A percentile compares a stretch with the other conserved stretches of the same genome.
Evolutionary conservation across 2,888 invertebrate genomes (phyloP).

Genomic region (Dasysyrphus albostriatus): DNA sequence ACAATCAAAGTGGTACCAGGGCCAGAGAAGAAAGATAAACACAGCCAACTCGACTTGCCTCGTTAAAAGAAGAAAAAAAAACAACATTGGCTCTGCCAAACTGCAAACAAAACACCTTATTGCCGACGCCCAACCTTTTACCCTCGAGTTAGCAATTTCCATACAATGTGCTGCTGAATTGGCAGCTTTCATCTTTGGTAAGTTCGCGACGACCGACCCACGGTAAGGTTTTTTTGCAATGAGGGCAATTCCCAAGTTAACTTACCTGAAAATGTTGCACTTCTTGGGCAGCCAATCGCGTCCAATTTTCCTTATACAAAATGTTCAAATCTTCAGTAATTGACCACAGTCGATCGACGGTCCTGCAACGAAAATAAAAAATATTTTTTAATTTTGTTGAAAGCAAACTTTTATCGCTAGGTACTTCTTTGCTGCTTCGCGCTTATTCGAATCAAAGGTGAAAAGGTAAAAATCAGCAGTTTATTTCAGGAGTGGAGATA

Average conservation of each 20-base stretch:
- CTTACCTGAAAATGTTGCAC: slow-evolving; percentile 92
- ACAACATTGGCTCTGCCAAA: slow-evolving; percentile 54
- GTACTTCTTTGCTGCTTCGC: slow-evolving; percentile 16
- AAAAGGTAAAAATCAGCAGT: slow-evolving; percentile 1
- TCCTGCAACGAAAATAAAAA: slow-evolving; percentile 82
- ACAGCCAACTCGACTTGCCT: slow-evolving; percentile 41
- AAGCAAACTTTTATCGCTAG: slow-evolving; percentile 60
- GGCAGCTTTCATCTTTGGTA: slow-evolving; percentile 37
- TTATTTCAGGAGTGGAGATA: background rate
- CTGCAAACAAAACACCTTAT: slow-evolving; percentile 50
- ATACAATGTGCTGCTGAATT: slow-evolving; percentile 64
- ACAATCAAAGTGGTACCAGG: slow-evolving; percentile 41
- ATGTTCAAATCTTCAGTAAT: slow-evolving; percentile 95
- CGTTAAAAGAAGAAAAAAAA: slow-evolving; percentile 59
- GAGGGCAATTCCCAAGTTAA: slow-evolving; percentile 60
- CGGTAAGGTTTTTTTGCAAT: slow-evolving; percentile 22
- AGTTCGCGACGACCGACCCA: background rate
- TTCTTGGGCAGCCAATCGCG: slow-evolving; percentile 92
- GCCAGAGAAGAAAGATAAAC: slow-evolving; percentile 55
- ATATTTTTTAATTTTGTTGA: slow-evolving; percentile 60
- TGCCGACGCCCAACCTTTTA: slow-evolving; percentile 38
- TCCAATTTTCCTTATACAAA: slow-evolving; percentile 96
- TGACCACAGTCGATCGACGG: slow-evolving; percentile 93
- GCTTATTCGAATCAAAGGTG: slow-evolving; percentile 30
- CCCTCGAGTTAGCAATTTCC: slow-evolving; percentile 61